Conservation (phyloP, 2,888 invertebrate species). For the Zele albiditarsus region DNA sequence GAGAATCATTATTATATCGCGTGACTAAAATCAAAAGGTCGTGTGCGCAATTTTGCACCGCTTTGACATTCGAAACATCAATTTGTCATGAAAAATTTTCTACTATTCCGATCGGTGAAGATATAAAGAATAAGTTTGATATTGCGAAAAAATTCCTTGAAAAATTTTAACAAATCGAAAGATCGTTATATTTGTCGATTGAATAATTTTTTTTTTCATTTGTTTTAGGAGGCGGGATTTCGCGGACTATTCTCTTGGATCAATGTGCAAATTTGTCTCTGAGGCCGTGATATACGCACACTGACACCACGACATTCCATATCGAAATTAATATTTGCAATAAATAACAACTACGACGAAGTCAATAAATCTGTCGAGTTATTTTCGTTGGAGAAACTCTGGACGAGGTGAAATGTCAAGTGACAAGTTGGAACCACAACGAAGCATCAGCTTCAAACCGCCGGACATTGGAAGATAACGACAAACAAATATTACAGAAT, state of each 20-base stretch:
- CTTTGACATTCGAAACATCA: too few species aligned
- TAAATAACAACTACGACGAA: background rate
- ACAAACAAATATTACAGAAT: constrained; percentile 17
- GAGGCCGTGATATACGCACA: too few species aligned
- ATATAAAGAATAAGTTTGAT: background rate
- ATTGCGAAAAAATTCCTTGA: background rate
- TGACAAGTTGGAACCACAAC: constrained; percentile 57
- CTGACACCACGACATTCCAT: background rate
- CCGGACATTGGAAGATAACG: constrained; percentile 65
- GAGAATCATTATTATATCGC: too few species aligned
- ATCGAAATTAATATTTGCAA: background rate
- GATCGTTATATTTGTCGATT: too few species aligned
- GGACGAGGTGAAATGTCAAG: constrained; percentile 64
- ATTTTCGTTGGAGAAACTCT: constrained; percentile 52
- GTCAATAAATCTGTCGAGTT: background rate
- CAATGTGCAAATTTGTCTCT: too few species aligned
- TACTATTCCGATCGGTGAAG: background rate
- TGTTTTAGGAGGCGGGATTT: too few species aligned
- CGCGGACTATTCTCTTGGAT: too few species aligned
- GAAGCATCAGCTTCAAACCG: constrained; percentile 58
- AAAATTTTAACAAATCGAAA: too few species aligned
- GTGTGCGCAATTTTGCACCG: too few species aligned
- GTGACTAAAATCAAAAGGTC: too few species aligned
- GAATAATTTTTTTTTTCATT: too few species aligned
- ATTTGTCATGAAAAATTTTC: too few species aligned